Percentiles rank a stretch among this genome's conserved stretches.
Conservation (phyloP, 2,113 vertebrate genomes). For the Podilymbus podiceps region DNA sequence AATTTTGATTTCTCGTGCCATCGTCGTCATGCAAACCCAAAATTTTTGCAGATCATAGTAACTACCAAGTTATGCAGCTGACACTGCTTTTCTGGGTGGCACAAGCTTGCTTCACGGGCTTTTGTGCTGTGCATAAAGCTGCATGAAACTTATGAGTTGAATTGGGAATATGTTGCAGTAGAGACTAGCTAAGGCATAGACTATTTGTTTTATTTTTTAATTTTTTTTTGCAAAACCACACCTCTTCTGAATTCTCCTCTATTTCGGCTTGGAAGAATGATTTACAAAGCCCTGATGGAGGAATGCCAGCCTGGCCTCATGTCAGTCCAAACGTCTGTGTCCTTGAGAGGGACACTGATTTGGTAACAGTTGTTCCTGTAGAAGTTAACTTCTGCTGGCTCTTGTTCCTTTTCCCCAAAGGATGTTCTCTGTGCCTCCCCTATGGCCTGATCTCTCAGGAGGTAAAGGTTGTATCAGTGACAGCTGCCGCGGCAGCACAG, state of each 20-base stretch:
- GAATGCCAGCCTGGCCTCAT: neutral
- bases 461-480: neutral
- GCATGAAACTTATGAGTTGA: neutral
- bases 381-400: neutral
- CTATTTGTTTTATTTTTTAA: neutral
- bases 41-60: neutral
- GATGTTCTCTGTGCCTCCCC: neutral
- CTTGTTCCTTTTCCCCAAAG: neutral
- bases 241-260: neutral
- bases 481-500: neutral
- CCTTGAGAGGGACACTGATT: neutral
- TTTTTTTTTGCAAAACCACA: fast-evolving
- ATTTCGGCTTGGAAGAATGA: neutral
- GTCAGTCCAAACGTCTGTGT: neutral
- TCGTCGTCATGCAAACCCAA: neutral
- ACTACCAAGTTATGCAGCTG: neutral
- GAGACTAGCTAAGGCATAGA: neutral
- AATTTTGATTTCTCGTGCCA: neutral
- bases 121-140: neutral
- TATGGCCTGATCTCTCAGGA: neutral
- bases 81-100: neutral
- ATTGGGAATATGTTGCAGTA: neutral
- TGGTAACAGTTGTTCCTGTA: neutral
- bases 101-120: neutral
- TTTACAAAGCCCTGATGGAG: neutral